Evolutionary conservation across 2,888 invertebrate species (phyloP).

Genomic region (Noctuana brunneofusca): DNA sequence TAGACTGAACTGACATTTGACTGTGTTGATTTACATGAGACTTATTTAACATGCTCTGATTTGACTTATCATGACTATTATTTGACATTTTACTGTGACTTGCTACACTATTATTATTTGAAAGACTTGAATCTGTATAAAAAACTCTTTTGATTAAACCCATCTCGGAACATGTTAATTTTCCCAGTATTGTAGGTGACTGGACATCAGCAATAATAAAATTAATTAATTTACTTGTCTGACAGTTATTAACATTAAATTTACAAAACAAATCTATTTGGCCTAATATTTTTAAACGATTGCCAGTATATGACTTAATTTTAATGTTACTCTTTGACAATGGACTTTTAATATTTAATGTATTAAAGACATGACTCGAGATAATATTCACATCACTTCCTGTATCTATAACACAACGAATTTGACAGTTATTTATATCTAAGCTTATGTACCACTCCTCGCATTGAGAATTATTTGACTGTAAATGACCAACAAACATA

Average conservation of each 20-base stretch:
- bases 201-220: not conserved
- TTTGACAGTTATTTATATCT: no score
- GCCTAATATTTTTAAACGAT: not conserved
- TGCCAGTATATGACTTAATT: not conserved
- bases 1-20: slow-evolving; percentile 15
- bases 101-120: not conserved
- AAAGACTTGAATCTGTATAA: slow-evolving; percentile 16
- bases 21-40: not conserved
- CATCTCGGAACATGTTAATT: slow-evolving; percentile 37
- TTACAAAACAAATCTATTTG: not conserved
- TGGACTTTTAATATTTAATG: not conserved
- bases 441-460: no score
- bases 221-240: not conserved
- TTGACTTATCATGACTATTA: not conserved
- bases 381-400: not conserved
- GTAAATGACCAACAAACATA: not conserved
- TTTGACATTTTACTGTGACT: not conserved
- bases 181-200: not conserved
- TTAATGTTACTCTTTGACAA: not conserved
- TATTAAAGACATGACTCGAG: not conserved
- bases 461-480: not conserved
- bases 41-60: not conserved
- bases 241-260: not conserved
- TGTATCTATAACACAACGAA: not conserved
- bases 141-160: slow-evolving; percentile 38